Evolutionary conservation across 2,113 vertebrate genomes (phyloP).

Genomic region (Pan troglodytes): NHGRI_mPanTro3-v2.1_pri NC_072404.2:125318001-125318500

Average conservation of each 20-base stretch:
- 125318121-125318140: not conserved
- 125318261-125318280: not conserved
- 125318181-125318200: not conserved
- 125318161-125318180: not conserved
- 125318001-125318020: not conserved
- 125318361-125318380: not conserved
- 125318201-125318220: not conserved
- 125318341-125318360: not conserved
- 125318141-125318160: not conserved
- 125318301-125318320: not conserved
- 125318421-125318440: not conserved
- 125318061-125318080: not conserved
- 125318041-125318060: too few relatives aligned
- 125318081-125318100: not conserved
- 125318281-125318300: not conserved
- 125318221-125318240: not conserved
- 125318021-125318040: not conserved
- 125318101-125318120: not conserved
- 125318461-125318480: too few relatives aligned
- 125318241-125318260: too few relatives aligned
- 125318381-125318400: not conserved
- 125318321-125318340: not conserved
- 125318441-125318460: not conserved
- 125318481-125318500: too few relatives aligned
- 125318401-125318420: not conserved